phyloP scores from a whole-genome alignment of 2,113 vertebrate genomes.

The Aplodontia rufa region DNA sequence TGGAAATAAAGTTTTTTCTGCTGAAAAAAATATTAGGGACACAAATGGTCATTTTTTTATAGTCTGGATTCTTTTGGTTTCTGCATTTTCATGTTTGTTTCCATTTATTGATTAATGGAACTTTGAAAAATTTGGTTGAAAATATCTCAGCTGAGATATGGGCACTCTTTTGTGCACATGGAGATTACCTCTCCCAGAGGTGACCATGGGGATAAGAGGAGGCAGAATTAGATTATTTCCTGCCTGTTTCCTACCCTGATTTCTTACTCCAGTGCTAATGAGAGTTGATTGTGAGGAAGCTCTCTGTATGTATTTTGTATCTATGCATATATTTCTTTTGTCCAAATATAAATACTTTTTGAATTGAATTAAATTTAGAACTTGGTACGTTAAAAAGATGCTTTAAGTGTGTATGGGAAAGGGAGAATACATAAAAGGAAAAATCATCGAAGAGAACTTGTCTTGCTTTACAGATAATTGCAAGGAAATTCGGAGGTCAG shows the following conservation, averaged over 20 bases:
- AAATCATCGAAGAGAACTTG: conserved; percentile 23
- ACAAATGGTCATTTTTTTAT: not conserved
- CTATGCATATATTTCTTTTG: not conserved
- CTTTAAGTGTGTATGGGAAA: not conserved
- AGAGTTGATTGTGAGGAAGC: not conserved
- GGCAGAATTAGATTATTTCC: not conserved
- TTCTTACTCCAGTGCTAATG: not conserved
- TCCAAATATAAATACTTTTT: conserved; percentile 8
- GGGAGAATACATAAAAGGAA: not conserved
- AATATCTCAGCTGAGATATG: not conserved
- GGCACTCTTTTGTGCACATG: not conserved
- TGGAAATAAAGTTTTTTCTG: conserved; percentile 48
- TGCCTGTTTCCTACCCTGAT: not conserved
- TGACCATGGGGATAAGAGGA: not conserved
- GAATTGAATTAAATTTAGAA: conserved; percentile 33
- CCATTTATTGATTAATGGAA: conserved; percentile 22
- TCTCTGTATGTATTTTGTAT: not conserved
- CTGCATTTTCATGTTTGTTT: conserved; percentile 22
- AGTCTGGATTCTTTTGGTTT: conserved; percentile 28
- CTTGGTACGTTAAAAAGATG: not conserved
- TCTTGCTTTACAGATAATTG: not conserved
- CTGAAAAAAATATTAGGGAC: not conserved
- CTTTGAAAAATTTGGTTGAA: conserved; percentile 32
- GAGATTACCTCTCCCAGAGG: not conserved
- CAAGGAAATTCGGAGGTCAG: conserved; percentile 23